Percentiles rank a stretch among this genome's conserved stretches.
Conservation (phyloP, 1,140 invertebrate genomes). For the Tyrophagus putrescentiae region DNA sequence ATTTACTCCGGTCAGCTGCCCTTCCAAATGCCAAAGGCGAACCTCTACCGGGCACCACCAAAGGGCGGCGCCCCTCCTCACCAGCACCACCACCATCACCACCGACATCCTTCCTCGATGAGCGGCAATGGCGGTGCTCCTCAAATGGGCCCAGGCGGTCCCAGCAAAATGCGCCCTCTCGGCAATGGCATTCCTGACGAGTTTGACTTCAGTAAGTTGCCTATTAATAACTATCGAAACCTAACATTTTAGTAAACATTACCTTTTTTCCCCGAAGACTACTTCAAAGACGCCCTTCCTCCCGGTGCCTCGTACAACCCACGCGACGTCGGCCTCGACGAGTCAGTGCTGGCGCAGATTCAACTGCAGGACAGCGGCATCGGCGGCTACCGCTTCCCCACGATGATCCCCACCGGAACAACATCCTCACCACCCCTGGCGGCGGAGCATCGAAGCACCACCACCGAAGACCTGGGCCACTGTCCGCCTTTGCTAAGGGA, state of each 20-base stretch:
- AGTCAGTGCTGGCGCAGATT: conserved; percentile 15
- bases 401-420: not conserved
- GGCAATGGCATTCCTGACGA: conserved; percentile 3
- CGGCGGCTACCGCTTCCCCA: conserved; percentile 10
- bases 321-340: conserved; percentile 17
- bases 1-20: not conserved
- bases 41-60: conserved; percentile 1
- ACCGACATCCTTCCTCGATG: not conserved
- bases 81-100: too few relatives aligned
- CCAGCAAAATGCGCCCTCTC: not conserved
- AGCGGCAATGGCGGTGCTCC: not conserved
- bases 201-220: conserved; percentile 11
- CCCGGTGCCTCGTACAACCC: conserved; percentile 21
- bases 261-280: not conserved
- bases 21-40: not conserved
- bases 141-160: too few relatives aligned
- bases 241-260: not conserved
- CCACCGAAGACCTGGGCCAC: too few relatives aligned
- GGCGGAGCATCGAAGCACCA: not conserved
- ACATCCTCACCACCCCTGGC: not conserved
- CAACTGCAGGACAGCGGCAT: conserved; percentile 11
- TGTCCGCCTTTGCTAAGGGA: not conserved
- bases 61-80: too few relatives aligned
- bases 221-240: not conserved
- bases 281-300: conserved; percentile 12